phyloP scores from a whole-genome alignment of 2,113 vertebrate genomes.

The Solea senegalensis region DNA sequence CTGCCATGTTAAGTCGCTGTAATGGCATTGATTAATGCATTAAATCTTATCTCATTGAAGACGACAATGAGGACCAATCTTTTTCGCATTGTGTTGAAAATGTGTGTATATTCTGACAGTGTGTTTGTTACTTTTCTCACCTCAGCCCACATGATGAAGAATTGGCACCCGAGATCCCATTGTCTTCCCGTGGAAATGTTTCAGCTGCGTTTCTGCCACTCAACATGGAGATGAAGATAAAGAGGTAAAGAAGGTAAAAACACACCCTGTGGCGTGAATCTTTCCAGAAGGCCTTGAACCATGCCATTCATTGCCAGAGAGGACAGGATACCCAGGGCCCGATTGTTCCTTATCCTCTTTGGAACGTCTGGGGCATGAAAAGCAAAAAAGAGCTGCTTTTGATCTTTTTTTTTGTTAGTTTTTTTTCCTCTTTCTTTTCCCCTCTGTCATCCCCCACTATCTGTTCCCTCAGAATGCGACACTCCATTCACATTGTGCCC shows the following conservation, averaged over 20 bases:
- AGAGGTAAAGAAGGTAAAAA: slow-evolving; percentile 78
- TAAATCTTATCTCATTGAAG: neutral
- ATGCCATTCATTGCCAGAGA: slow-evolving; percentile 99
- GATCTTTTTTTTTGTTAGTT: slow-evolving; percentile 86
- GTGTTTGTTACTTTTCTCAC: slow-evolving; percentile 62
- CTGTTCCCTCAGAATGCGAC: slow-evolving; percentile 90
- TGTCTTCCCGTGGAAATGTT: slow-evolving; percentile 98
- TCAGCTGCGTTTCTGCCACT: slow-evolving; percentile 91
- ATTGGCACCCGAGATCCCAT: slow-evolving; percentile 79
- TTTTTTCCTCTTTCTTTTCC: slow-evolving; percentile 81
- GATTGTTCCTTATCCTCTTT: slow-evolving; percentile 99
- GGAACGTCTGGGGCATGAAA: slow-evolving; percentile 99
- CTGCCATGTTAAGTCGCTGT: neutral
- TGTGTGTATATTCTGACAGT: slow-evolving; percentile 35
- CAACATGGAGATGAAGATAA: slow-evolving; percentile 78
- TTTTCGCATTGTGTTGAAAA: slow-evolving; percentile 41
- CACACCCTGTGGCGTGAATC: slow-evolving; percentile 98
- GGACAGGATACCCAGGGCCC: slow-evolving; percentile 95
- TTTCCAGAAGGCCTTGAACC: slow-evolving; percentile 97
- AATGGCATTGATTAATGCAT: slow-evolving; percentile 9
- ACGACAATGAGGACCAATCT: slow-evolving; percentile 2
- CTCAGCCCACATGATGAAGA: slow-evolving; percentile 74
- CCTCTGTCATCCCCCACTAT: slow-evolving; percentile 86
- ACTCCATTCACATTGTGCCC: slow-evolving; percentile 91
- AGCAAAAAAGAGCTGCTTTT: slow-evolving; percentile 94